Percentiles rank a stretch among this genome's conserved stretches.
These are phyloP conservation scores for Rhinatrema bivittatum DNA, from an alignment of 2,797 vertebrate genomes.

Conservation along the genomic window DNA sequence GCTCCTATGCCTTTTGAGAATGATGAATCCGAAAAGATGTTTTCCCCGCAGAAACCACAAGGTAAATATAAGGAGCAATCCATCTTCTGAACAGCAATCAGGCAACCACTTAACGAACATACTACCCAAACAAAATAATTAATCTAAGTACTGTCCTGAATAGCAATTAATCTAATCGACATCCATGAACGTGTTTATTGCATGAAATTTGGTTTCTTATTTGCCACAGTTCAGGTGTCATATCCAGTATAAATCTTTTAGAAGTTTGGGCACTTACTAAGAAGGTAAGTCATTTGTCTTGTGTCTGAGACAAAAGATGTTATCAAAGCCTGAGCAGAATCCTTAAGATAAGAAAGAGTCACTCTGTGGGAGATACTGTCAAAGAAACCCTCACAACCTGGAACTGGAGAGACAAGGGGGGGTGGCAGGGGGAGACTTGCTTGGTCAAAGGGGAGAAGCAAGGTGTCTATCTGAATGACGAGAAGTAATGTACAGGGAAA, in stretches of 20 bases:
- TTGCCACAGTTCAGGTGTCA: conserved; percentile 24
- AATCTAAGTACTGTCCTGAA: conserved; percentile 50
- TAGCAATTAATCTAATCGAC: conserved; percentile 49
- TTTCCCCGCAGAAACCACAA: conserved; percentile 52
- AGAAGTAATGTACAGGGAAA: too few species aligned
- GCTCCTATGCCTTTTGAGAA: conserved; percentile 22
- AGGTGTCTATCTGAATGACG: too few species aligned
- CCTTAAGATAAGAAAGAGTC: too few species aligned
- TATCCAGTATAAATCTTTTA: conserved; percentile 21
- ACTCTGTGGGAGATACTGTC: too few species aligned
- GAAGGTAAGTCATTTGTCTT: too few species aligned
- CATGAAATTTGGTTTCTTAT: conserved; percentile 22
- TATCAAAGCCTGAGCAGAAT: too few species aligned
- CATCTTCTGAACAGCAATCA: conserved; percentile 51
- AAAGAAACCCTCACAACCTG: too few species aligned
- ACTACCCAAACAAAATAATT: conserved; percentile 62
- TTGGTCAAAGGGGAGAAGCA: too few species aligned
- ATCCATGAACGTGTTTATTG: conserved; percentile 25
- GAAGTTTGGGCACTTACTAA: too few species aligned
- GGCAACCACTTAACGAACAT: conserved; percentile 53
- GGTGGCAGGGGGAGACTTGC: too few species aligned
- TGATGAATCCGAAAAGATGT: conserved; percentile 40
- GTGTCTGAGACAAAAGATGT: too few species aligned
- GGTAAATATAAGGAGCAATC: conserved; percentile 55
- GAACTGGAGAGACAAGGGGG: too few species aligned